Evolutionary conservation across 2,888 invertebrate genomes (phyloP), one percentile per base, ranked within the genome.

Genomic region (Parapristionchus giblindavisi): DNA sequence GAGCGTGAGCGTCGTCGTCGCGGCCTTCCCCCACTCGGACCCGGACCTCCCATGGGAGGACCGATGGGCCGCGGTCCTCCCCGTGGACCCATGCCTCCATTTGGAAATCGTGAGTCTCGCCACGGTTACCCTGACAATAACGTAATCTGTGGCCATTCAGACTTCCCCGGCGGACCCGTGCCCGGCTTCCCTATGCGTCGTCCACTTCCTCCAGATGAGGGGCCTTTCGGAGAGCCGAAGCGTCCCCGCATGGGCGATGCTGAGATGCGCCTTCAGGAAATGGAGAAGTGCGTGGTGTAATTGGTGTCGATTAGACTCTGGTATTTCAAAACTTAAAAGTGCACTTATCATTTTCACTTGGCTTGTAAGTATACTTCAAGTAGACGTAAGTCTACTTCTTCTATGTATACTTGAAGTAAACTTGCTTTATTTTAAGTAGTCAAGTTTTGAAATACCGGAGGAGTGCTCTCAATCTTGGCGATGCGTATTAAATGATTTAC

Each of bases 1-100:
- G 88, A 88, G 51, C 86, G 87, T 27, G 86, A 88, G 85, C 77
- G 85, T 80, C 83, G 83, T 76, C 82, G 88, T 85, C 63, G 88
- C 88, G 80, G 90, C 89, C 86, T 91, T 89, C 85, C 89, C 90
- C 43, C 91, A 0, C 60, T 65, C 32, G 70, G 61, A 34, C 24
- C 68, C 60, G 76, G 70, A 27, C 76, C 71, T 5, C 58, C 58
- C 27, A 34, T 24, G 21, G n/a, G 32, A 24, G 54, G 32, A 3
- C 61, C 63, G 3, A 40, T 56, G 56, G 43, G 52, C 3, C 48
- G 51, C 65, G 27, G 17, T 11, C 58, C 61, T 27, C 58, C 68
- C 54, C 76, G 58, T 29, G 63, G 71, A 52, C 56, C 58, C 52
- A 24, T 24, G 27, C 56, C 73, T 21, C 51, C 74, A n/a, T n/a